Conservation (phyloP, 2,113 vertebrate genomes). For the Anthoscopus minutus region DNA sequence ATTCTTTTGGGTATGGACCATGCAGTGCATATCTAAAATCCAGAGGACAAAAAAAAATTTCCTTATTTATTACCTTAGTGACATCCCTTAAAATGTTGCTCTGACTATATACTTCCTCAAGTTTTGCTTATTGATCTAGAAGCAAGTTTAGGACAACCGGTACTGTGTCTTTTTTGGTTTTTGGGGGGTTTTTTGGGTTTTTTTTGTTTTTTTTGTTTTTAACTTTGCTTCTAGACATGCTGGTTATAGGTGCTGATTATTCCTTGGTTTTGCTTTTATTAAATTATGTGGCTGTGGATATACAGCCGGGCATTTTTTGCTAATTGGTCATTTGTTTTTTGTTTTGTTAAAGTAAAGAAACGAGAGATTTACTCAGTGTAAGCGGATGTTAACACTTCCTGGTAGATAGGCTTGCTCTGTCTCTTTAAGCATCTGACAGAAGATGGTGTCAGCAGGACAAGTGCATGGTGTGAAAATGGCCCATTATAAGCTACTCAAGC, state of each 20-base stretch:
- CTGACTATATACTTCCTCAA: not conserved
- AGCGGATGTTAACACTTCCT: not conserved
- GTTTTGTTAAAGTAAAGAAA: not conserved
- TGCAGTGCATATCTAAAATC: not conserved
- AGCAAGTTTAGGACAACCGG: not conserved
- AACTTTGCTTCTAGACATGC: not conserved
- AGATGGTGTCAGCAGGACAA: not conserved
- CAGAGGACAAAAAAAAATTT: rapidly evolving
- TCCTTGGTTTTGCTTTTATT: not conserved
- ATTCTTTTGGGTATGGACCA: rapidly evolving
- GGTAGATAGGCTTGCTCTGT: not conserved
- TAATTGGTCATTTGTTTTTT: not conserved
- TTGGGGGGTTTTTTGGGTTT: not conserved
- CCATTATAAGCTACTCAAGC: not conserved
- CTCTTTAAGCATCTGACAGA: not conserved
- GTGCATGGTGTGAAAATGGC: not conserved
- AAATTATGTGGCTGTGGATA: not conserved
- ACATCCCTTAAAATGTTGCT: not conserved
- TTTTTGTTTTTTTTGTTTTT: not conserved
- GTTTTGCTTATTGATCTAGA: not conserved
- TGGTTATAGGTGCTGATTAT: not conserved
- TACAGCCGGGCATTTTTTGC: not conserved
- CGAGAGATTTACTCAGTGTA: not conserved
- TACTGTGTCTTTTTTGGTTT: not conserved
- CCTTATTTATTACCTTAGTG: not conserved